Percentiles rank a stretch among this genome's conserved stretches.
These are phyloP conservation scores for Acrocephalus scirpaceus DNA, from an alignment of 2,797 vertebrate species.

Conservation along the genomic window DNA sequence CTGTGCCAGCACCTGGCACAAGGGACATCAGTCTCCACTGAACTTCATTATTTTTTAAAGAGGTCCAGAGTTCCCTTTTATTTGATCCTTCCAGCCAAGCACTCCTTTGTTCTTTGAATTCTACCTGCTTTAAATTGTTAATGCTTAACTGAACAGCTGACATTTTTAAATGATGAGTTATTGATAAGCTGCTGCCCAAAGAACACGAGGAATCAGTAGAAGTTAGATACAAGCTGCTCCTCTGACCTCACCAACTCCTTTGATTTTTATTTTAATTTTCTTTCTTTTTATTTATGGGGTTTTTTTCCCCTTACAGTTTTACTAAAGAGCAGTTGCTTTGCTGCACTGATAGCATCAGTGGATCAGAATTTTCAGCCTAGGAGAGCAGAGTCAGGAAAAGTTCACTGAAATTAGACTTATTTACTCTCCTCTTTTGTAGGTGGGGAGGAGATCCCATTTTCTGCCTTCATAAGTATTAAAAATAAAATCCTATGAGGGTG, in stretches of 20 bases:
- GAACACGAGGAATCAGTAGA: not conserved
- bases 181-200: not conserved
- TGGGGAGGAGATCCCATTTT: not conserved
- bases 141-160: conserved; percentile 7
- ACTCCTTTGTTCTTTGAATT: not conserved
- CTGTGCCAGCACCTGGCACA: not conserved
- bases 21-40: not conserved
- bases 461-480: not conserved
- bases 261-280: not conserved
- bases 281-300: not conserved
- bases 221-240: not conserved
- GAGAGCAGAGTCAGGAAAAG: not conserved
- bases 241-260: not conserved
- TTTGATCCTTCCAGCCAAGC: not conserved
- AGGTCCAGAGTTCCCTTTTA: not conserved
- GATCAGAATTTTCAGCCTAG: not conserved
- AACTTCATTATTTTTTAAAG: not conserved
- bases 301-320: accelerated
- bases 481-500: not conserved
- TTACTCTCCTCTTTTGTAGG: not conserved
- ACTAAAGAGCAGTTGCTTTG: not conserved
- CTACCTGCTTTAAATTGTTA: not conserved
- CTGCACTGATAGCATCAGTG: not conserved
- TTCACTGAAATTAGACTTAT: not conserved
- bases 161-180: not conserved